Conservation (phyloP, 2,797 vertebrate genomes). For the Cossypha dichroa region DNA sequence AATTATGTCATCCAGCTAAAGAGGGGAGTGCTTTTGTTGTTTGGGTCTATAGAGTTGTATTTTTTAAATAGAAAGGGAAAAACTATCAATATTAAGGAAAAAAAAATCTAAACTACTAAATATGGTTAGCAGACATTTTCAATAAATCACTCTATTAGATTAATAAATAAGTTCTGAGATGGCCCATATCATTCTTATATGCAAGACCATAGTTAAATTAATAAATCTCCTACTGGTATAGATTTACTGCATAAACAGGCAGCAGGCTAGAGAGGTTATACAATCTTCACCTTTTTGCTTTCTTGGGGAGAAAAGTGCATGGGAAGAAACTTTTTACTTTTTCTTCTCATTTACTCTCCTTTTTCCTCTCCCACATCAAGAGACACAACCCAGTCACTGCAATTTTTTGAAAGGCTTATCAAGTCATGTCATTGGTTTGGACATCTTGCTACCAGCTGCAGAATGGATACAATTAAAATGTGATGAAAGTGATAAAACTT, state of each 20-base stretch:
- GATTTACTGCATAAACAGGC: not conserved
- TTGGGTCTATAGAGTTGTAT: not conserved
- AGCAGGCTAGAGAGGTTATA: not conserved
- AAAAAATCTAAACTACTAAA: constrained; percentile 15
- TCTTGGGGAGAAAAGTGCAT: not conserved
- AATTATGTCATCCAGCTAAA: constrained; percentile 35
- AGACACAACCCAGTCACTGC: not conserved
- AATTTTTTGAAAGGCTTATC: not conserved
- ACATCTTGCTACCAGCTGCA: constrained; percentile 49
- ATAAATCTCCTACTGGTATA: not conserved
- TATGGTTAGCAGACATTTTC: not conserved
- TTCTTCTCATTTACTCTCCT: not conserved
- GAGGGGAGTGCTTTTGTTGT: not conserved
- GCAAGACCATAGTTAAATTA: not conserved
- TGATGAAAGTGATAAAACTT: constrained; percentile 23
- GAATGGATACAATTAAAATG: constrained; percentile 33
- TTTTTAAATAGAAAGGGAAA: constrained; percentile 5
- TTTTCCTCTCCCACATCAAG: not conserved
- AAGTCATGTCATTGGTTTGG: not conserved
- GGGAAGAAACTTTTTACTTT: not conserved
- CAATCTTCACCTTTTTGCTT: not conserved
- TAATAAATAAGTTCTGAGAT: not conserved
- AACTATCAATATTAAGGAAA: not conserved
- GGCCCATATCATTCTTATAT: not conserved
- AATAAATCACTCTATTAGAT: constrained; percentile 1